Evolutionary conservation across 2,113 vertebrate species (phyloP).

Genomic region (Planiliza haematocheilus): DNA sequence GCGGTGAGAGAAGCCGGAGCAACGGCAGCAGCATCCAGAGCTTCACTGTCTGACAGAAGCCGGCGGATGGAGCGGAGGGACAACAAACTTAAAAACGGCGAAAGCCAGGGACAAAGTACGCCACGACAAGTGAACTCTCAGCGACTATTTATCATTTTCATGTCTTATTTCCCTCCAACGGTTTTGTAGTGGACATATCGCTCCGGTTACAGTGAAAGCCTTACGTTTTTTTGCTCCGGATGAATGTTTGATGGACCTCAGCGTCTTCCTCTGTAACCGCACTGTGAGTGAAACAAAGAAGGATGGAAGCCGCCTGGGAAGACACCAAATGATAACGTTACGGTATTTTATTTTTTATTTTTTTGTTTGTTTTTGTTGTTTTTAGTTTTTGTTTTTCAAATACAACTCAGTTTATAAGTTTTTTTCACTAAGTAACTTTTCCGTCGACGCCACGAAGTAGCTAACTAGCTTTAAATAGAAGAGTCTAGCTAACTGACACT

Average conservation of each 20-base stretch:
- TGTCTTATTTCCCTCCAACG: rapidly evolving
- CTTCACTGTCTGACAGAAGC: not conserved
- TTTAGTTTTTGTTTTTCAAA: constrained; percentile 1
- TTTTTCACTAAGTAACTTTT: not conserved
- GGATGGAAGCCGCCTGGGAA: constrained; percentile 21
- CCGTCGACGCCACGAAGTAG: not conserved
- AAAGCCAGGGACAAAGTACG: not conserved
- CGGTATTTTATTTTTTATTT: not conserved
- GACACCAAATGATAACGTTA: constrained; percentile 3
- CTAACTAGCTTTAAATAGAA: not conserved
- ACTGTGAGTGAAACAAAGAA: constrained; percentile 66
- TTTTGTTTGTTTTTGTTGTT: not conserved
- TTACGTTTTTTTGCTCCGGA: constrained; percentile 5
- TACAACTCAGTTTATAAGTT: not conserved
- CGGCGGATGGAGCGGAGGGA: constrained; percentile 28
- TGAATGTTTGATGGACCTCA: constrained; percentile 40
- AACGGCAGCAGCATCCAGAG: constrained; percentile 29
- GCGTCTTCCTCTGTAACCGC: constrained; percentile 17
- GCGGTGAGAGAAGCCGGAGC: not conserved
- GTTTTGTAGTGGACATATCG: not conserved
- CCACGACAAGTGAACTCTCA: not conserved
- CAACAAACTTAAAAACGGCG: constrained; percentile 41
- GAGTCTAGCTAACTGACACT: constrained; percentile 1
- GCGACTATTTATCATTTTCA: not conserved
- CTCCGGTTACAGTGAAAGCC: not conserved